phyloP scores from a whole-genome alignment of 2,113 vertebrate species.

The Seriola aureovittata region DNA sequence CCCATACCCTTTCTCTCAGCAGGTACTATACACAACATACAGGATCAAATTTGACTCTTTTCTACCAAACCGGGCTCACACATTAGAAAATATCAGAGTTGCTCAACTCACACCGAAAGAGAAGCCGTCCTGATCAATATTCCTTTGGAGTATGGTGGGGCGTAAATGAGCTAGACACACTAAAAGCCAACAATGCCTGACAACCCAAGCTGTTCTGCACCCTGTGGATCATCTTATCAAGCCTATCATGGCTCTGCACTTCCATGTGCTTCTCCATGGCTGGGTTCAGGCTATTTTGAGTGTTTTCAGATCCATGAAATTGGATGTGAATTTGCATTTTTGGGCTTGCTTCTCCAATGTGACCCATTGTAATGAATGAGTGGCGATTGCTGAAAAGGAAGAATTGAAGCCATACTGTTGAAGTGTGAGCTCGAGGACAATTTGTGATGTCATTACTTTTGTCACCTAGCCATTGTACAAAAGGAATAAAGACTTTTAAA shows the following conservation, averaged over 20 bases:
- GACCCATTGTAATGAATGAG: conserved; percentile 73
- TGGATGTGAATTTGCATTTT: conserved; percentile 82
- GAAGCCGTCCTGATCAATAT: conserved; percentile 75
- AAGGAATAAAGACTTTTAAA: conserved; percentile 15
- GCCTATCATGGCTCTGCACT: conserved; percentile 72
- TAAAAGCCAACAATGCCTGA: conserved; percentile 83
- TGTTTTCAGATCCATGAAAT: conserved; percentile 83
- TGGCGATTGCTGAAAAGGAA: conserved; percentile 50
- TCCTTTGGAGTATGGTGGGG: conserved; percentile 66
- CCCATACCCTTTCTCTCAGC: neutral
- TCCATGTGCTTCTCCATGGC: conserved; percentile 65
- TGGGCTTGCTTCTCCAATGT: conserved; percentile 68
- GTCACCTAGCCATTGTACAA: conserved; percentile 19
- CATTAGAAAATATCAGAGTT: conserved; percentile 34
- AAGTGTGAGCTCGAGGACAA: conserved; percentile 45
- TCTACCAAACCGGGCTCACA: conserved; percentile 12
- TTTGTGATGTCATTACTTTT: conserved; percentile 45
- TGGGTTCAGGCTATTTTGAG: conserved; percentile 76
- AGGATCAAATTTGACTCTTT: neutral
- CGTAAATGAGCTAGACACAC: conserved; percentile 75
- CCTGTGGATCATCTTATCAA: conserved; percentile 77
- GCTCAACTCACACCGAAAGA: conserved; percentile 47
- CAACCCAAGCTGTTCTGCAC: conserved; percentile 79
- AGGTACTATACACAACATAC: neutral
- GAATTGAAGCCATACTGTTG: conserved; percentile 53